phyloP scores from a whole-genome alignment of 2,888 invertebrate genomes.

The Nomada goodeniana region DNA sequence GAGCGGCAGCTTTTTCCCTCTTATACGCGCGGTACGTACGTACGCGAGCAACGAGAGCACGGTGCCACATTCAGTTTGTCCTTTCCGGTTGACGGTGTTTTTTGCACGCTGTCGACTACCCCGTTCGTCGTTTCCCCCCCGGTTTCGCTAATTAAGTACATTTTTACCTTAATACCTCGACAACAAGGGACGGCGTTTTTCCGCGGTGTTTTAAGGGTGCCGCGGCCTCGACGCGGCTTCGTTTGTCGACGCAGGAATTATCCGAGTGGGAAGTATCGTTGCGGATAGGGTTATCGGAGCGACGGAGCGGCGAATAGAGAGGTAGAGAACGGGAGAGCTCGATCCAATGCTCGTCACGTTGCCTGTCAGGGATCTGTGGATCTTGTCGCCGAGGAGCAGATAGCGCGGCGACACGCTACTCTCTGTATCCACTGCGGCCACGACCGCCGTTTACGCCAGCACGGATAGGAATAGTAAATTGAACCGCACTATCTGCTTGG shows the following conservation, averaged over 20 bases:
- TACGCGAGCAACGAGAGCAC: not conserved
- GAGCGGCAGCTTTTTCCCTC: not conserved
- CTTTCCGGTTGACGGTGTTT: constrained; percentile 14
- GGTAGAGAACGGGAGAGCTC: not conserved
- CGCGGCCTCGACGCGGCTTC: not conserved
- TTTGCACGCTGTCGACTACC: not conserved
- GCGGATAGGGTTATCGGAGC: not conserved
- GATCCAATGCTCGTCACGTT: constrained; percentile 31
- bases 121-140: no score
- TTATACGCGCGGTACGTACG: no score
- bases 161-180: constrained; percentile 32
- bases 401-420: constrained; percentile 13
- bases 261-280: not conserved
- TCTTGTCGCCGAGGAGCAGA: constrained; percentile 39
- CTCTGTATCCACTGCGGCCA: constrained; percentile 40
- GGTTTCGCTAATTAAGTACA: constrained; percentile 44
- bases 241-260: constrained; percentile 47
- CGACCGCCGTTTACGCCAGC: constrained; percentile 65
- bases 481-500: constrained; percentile 61
- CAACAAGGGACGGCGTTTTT: constrained; percentile 29
- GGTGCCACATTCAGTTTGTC: not conserved
- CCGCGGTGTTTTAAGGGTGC: not conserved
- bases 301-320: not conserved
- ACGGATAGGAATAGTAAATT: constrained; percentile 63
- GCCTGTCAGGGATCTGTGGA: constrained; percentile 57